A percentile compares a stretch with the other conserved stretches of the same genome.
These are phyloP conservation scores for Mesodorylaimus sp. DNA, from an alignment of 2,888 invertebrate genomes.

Conservation along the genomic window DNA sequence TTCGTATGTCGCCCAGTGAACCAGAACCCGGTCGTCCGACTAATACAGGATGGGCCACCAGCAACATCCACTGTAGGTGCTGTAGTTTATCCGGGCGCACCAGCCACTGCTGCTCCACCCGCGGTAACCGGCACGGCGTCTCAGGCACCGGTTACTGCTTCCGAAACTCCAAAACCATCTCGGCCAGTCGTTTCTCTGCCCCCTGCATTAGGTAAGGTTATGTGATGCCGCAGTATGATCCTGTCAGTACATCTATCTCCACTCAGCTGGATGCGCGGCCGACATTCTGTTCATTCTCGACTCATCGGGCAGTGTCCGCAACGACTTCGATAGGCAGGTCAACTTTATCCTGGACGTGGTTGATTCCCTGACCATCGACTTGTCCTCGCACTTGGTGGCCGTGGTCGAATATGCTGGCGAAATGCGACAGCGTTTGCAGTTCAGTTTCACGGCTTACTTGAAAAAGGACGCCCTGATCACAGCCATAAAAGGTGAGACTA, in stretches of 20 bases:
- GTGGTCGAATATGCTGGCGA: background rate
- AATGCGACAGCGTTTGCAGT: background rate
- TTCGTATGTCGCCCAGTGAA: too few relatives aligned
- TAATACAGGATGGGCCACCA: too few relatives aligned
- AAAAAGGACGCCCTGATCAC: background rate
- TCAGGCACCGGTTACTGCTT: background rate
- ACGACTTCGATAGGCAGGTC: slow-evolving; percentile 1
- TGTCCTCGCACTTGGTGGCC: background rate
- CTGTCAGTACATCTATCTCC: background rate
- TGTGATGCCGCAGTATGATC: too few relatives aligned
- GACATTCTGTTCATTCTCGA: slow-evolving; percentile 6
- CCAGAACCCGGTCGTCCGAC: too few relatives aligned
- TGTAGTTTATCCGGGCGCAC: background rate
- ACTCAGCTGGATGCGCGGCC: slow-evolving; percentile 2
- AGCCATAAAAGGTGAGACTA: background rate
- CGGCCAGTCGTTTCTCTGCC: too few relatives aligned
- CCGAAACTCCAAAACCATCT: too few relatives aligned
- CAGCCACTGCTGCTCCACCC: background rate
- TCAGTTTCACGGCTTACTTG: background rate
- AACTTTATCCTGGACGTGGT: background rate
- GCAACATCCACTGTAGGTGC: background rate
- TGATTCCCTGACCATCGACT: background rate
- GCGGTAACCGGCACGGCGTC: background rate
- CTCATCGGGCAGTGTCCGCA: background rate
- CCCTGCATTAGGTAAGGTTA: too few relatives aligned